Conservation (phyloP, 2,888 invertebrate species). For the Siphlonurus alternatus region DNA sequence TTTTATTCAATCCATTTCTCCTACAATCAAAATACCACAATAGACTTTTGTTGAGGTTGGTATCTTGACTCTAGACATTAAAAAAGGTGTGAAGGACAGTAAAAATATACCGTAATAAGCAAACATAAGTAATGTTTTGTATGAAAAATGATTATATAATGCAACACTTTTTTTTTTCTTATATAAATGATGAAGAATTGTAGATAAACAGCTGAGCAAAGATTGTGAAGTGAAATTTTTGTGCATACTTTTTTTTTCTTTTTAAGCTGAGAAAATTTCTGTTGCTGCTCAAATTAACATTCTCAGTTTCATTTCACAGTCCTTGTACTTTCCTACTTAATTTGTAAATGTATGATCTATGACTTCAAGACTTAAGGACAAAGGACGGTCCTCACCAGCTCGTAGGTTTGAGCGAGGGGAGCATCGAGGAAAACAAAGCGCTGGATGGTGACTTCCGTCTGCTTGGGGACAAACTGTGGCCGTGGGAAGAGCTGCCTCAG, state of each 20-base stretch:
- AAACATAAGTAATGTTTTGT: too few species aligned
- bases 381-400: constrained; percentile 33
- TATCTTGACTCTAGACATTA: not conserved
- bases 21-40: too few species aligned
- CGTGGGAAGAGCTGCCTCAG: constrained; percentile 54
- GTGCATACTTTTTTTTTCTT: not conserved
- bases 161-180: too few species aligned
- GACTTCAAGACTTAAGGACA: constrained; percentile 10
- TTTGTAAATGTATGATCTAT: constrained; percentile 2
- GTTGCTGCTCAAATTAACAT: not conserved
- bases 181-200: too few species aligned
- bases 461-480: constrained; percentile 39
- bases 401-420: constrained; percentile 42
- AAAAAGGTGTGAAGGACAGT: not conserved
- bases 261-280: not conserved
- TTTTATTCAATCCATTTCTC: not conserved
- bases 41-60: too few species aligned
- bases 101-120: too few species aligned
- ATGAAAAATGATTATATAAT: too few species aligned
- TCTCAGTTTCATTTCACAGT: too few species aligned
- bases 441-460: constrained; percentile 38
- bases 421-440: constrained; percentile 61
- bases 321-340: too few species aligned
- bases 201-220: not conserved
- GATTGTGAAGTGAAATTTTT: not conserved